Evolutionary conservation across 2,888 invertebrate species (phyloP).

Genomic region (Noctua janthina): DNA sequence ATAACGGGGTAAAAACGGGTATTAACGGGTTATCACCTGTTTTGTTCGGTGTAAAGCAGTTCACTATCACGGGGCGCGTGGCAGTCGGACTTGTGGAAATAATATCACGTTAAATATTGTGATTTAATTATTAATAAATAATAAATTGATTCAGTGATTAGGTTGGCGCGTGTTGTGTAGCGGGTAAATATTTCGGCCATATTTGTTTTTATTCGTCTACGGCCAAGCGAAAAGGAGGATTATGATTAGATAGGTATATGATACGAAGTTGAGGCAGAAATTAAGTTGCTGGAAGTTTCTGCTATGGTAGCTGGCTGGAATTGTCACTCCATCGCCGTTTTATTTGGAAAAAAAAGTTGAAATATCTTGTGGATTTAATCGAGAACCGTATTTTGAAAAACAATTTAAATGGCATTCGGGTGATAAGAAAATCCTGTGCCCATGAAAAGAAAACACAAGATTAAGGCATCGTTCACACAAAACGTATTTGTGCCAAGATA

Average conservation of each 20-base stretch:
- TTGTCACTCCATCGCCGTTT: neutral
- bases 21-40: slow-evolving; percentile 36
- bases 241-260: neutral
- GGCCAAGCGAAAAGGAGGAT: neutral
- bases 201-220: neutral
- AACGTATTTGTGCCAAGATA: neutral
- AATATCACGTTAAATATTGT: slow-evolving; percentile 37
- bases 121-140: slow-evolving; percentile 21
- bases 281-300: neutral
- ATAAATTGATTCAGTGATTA: slow-evolving; percentile 21
- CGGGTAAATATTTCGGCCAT: neutral
- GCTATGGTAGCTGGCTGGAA: neutral
- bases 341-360: neutral
- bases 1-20: slow-evolving; percentile 16
- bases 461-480: no score
- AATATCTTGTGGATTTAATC: neutral
- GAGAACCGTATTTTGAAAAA: neutral
- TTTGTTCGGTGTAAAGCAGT: slow-evolving; percentile 41
- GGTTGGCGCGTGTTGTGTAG: slow-evolving; percentile 20
- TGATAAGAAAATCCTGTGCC: neutral
- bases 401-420: neutral
- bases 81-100: slow-evolving; percentile 49
- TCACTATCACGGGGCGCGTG: slow-evolving; percentile 53
- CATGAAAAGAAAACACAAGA: neutral
- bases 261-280: neutral